These are phyloP conservation scores for Talpa occidentalis DNA, from an alignment of 2,113 vertebrate species.

Conservation along the genomic window DNA sequence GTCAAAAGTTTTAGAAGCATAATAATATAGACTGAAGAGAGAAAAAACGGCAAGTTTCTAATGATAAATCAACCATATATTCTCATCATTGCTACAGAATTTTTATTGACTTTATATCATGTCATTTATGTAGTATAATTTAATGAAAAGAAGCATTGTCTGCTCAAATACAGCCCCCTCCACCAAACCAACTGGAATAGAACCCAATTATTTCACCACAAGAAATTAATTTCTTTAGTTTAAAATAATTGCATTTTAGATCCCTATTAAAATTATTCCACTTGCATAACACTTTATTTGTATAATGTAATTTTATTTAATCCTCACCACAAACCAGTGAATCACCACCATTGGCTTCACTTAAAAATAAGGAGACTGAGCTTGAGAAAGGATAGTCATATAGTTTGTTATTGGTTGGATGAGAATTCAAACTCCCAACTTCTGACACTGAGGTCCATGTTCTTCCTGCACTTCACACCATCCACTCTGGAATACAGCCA, in stretches of 20 bases:
- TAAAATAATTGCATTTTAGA: constrained; percentile 6
- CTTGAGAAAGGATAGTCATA: neutral
- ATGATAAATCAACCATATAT: neutral
- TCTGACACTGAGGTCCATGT: neutral
- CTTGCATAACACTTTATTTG: neutral
- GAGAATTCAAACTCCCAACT: neutral
- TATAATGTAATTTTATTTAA: neutral
- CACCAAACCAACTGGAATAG: neutral
- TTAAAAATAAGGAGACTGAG: neutral
- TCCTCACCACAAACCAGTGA: neutral
- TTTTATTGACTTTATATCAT: neutral
- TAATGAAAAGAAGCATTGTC: neutral
- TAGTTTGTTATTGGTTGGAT: neutral
- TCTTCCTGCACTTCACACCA: neutral
- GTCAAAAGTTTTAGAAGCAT: neutral
- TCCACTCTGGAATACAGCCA: neutral
- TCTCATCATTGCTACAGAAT: neutral
- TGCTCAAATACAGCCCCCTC: neutral
- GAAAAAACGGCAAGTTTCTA: neutral
- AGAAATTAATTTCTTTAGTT: neutral
- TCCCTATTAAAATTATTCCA: neutral
- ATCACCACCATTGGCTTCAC: neutral
- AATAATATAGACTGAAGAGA: constrained; percentile 33
- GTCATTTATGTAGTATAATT: neutral
- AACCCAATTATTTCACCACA: neutral